A percentile compares a stretch with the other conserved stretches of the same genome.
Conservation (phyloP, 2,113 vertebrate species). For the Leucopternis melanops region DNA sequence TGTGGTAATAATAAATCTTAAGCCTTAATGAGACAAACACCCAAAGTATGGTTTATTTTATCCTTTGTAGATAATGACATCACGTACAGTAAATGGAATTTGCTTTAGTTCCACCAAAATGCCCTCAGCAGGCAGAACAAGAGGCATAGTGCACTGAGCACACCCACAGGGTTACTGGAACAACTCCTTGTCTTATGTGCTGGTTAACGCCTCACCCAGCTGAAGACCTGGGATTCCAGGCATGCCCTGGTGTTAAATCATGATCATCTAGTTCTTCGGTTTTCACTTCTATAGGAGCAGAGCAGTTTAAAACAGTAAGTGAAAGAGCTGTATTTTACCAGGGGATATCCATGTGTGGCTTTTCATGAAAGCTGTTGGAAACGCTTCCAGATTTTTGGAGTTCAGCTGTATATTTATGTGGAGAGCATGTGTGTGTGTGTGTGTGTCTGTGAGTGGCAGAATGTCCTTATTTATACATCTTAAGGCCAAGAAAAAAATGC, state of each 20-base stretch:
- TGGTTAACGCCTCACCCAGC: not conserved
- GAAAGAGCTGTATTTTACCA: not conserved
- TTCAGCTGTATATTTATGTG: not conserved
- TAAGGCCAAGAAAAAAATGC: not conserved
- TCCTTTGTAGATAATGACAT: not conserved
- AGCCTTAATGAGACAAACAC: not conserved
- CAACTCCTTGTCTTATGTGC: not conserved
- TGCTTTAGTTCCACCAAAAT: not conserved
- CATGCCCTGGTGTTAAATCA: not conserved
- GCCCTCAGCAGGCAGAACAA: not conserved
- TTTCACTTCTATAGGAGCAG: not conserved
- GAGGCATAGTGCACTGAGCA: not conserved
- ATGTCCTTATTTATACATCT: not conserved
- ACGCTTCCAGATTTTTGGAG: constrained; percentile 9
- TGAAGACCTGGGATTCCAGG: not conserved
- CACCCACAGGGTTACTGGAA: not conserved
- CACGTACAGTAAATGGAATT: not conserved
- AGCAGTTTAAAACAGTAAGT: not conserved
- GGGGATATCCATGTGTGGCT: not conserved
- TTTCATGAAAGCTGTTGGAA: not conserved
- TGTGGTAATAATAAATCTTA: not conserved
- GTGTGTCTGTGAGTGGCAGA: not conserved
- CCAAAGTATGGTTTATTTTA: not conserved
- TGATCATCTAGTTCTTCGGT: not conserved
- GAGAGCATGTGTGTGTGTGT: not conserved